Percentiles rank a stretch among this genome's conserved stretches.
These are phyloP conservation scores for Petrophora chlorosata DNA, from an alignment of 2,888 invertebrate species.

Conservation along the genomic window DNA sequence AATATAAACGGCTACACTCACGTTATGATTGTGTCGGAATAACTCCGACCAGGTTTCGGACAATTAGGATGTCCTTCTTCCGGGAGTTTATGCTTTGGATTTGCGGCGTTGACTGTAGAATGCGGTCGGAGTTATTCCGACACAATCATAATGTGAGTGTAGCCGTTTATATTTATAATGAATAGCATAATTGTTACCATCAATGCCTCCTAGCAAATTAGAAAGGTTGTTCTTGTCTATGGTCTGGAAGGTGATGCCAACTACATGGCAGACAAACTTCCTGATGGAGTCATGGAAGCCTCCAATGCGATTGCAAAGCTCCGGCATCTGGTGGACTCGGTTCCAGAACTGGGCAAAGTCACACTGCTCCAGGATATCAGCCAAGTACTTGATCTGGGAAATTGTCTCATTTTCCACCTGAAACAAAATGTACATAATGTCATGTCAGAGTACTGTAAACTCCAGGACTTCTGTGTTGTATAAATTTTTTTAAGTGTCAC, in stretches of 20 bases:
- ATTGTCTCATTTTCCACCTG: slow-evolving; percentile 94
- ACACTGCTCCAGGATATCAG: slow-evolving; percentile 96
- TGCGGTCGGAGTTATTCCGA: too few species aligned
- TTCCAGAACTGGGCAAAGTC: slow-evolving; percentile 97
- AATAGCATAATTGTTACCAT: slow-evolving; percentile 82
- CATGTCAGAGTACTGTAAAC: too few species aligned
- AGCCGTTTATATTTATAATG: too few species aligned
- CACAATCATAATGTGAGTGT: too few species aligned
- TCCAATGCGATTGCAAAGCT: slow-evolving; percentile 89
- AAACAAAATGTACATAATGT: slow-evolving; percentile 42
- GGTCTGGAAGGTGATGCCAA: slow-evolving; percentile 98
- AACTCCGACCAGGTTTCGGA: too few species aligned
- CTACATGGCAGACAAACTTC: slow-evolving; percentile 98
- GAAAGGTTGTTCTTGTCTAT: slow-evolving; percentile 92
- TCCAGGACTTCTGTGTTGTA: too few species aligned
- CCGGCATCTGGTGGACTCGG: slow-evolving; percentile 88
- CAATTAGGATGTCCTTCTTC: too few species aligned
- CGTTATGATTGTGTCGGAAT: too few species aligned
- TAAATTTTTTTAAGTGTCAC: too few species aligned
- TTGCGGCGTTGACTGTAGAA: too few species aligned
- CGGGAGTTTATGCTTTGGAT: too few species aligned
- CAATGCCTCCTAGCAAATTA: slow-evolving; percentile 94
- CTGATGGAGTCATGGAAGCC: slow-evolving; percentile 98
- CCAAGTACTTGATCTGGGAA: slow-evolving; percentile 93
- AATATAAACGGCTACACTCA: too few species aligned